A percentile compares a stretch with the other conserved stretches of the same genome.
Conservation (phyloP, 2,797 vertebrate genomes). For the Jordanella pulchra region DNA sequence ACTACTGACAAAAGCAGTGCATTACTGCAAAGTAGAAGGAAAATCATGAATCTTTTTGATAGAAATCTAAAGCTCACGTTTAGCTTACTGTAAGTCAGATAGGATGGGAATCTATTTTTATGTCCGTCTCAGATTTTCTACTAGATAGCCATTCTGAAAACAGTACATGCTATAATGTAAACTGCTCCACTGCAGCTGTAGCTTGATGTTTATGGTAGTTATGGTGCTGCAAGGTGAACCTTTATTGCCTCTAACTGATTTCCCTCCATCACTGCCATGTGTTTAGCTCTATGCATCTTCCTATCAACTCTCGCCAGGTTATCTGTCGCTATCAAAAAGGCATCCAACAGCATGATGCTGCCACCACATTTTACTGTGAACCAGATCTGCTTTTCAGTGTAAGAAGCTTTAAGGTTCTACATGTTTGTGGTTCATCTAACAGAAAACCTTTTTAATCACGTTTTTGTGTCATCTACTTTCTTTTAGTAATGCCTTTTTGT, state of each 20-base stretch:
- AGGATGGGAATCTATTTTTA: background rate
- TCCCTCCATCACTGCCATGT: background rate
- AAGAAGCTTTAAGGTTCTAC: no score
- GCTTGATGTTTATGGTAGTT: background rate
- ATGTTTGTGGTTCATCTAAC: no score
- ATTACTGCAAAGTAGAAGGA: background rate
- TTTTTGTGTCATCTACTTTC: no score
- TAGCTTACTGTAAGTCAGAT: background rate
- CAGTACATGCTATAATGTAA: background rate
- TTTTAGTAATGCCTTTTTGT: no score
- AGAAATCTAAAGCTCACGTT: no score
- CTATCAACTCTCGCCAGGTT: no score
- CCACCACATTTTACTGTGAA: no score
- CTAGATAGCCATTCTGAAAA: background rate
- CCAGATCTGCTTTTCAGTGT: no score
- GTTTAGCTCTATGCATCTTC: background rate
- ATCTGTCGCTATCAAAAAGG: no score
- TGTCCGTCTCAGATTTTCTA: background rate
- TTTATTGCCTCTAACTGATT: background rate
- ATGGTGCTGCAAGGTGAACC: background rate
- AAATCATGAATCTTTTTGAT: background rate
- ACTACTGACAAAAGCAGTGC: background rate
- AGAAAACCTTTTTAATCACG: no score
- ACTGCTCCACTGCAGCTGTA: background rate
- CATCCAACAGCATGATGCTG: no score